Conservation (phyloP, 1,140 invertebrate species). For the Glossosoma conforme region DNA sequence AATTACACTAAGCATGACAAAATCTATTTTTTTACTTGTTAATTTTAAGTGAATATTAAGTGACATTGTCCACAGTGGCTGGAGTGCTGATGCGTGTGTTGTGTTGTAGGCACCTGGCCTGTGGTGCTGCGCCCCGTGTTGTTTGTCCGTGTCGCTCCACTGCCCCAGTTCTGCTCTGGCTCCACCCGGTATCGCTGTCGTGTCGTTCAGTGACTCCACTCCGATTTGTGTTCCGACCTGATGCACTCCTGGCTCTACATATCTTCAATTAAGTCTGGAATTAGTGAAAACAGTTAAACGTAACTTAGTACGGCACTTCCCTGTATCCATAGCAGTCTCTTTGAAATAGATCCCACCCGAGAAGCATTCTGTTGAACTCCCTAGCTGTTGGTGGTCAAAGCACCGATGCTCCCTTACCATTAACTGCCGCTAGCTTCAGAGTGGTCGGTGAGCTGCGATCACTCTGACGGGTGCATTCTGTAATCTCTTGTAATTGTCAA, state of each 20-base stretch:
- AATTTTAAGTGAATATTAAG: too few species aligned
- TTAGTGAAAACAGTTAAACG: slow-evolving; percentile 17
- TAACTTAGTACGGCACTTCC: not conserved
- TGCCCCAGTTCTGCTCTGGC: slow-evolving; percentile 22
- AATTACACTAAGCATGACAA: too few species aligned
- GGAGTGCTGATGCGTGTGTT: slow-evolving; percentile 11
- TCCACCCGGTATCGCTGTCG: slow-evolving; percentile 25
- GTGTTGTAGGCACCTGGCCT: slow-evolving; percentile 26
- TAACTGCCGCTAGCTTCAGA: not conserved
- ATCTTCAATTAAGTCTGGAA: slow-evolving; percentile 23
- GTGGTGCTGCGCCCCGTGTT: slow-evolving; percentile 12
- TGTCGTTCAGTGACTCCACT: slow-evolving; percentile 26
- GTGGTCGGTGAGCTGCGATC: not conserved
- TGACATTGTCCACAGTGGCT: not conserved
- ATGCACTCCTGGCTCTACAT: slow-evolving; percentile 28
- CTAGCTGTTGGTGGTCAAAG: too few species aligned
- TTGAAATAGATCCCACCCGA: not conserved
- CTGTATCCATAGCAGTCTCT: not conserved
- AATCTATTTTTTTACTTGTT: too few species aligned
- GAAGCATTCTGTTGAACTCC: too few species aligned
- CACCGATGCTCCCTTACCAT: too few species aligned
- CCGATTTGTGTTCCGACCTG: slow-evolving; percentile 23
- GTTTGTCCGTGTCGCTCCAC: slow-evolving; percentile 21
- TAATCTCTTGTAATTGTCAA: not conserved
- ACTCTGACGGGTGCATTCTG: not conserved